A percentile compares a stretch with the other conserved stretches of the same genome.
Conservation (phyloP, 2,113 vertebrate genomes). For the Tyrannus savana region DNA sequence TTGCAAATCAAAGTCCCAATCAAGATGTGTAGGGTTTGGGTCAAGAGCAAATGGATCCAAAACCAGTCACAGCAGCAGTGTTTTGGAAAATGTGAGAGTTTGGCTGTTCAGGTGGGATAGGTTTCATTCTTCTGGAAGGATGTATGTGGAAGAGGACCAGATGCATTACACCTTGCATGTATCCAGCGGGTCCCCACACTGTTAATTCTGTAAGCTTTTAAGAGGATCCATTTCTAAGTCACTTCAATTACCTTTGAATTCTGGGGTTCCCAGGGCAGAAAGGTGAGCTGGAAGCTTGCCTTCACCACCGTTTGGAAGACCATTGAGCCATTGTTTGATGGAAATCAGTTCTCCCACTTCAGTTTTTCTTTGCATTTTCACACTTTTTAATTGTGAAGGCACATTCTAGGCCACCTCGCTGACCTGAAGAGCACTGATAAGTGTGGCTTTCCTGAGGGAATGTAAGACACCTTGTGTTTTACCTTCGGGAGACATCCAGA, state of each 20-base stretch:
- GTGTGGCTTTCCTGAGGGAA: not conserved
- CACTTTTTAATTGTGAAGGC: not conserved
- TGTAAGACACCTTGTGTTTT: not conserved
- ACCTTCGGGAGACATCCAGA: not conserved
- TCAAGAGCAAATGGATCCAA: not conserved
- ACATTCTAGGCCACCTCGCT: not conserved
- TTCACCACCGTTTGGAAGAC: not conserved
- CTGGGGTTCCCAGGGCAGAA: not conserved
- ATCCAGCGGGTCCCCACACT: not conserved
- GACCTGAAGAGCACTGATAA: not conserved
- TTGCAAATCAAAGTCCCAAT: rapidly evolving
- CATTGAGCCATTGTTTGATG: not conserved
- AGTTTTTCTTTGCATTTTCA: not conserved
- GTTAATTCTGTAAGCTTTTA: not conserved
- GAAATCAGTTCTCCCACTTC: not conserved
- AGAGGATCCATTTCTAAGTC: not conserved
- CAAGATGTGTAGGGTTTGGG: not conserved
- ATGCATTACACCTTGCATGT: not conserved
- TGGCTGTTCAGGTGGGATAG: not conserved
- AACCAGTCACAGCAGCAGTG: not conserved
- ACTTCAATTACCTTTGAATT: not conserved
- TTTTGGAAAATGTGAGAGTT: not conserved
- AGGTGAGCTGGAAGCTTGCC: not conserved
- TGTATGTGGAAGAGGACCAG: not conserved
- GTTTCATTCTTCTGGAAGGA: not conserved